Conservation (phyloP, 2,113 vertebrate genomes). For the Castor canadensis region DNA sequence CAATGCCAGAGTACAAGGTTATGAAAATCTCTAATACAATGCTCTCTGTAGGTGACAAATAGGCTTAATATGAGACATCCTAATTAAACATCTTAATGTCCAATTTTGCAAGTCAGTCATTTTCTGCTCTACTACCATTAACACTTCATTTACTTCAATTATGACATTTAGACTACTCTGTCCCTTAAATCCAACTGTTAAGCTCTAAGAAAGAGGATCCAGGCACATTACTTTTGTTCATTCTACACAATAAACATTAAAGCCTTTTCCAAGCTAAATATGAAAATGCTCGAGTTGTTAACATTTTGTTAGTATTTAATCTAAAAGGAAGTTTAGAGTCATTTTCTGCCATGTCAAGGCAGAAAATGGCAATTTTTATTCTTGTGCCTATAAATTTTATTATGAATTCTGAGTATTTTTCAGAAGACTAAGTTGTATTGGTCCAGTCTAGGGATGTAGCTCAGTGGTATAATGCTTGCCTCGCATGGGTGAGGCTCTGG, state of each 20-base stretch:
- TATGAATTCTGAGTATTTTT: conserved; percentile 1
- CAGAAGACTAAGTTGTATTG: neutral
- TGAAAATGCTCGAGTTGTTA: neutral
- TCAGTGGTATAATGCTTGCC: neutral
- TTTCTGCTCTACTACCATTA: neutral
- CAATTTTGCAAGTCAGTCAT: neutral
- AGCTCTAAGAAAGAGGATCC: neutral
- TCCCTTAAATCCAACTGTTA: neutral
- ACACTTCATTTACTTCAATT: neutral
- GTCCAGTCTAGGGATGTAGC: neutral
- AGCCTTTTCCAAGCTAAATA: neutral
- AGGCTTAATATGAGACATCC: neutral
- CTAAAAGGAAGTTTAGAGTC: neutral
- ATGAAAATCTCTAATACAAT: neutral
- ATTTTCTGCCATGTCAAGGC: neutral
- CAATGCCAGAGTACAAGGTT: neutral
- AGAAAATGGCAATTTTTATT: neutral
- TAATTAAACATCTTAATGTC: neutral
- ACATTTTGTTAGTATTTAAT: neutral
- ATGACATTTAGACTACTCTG: neutral
- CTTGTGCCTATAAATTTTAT: neutral
- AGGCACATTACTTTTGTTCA: neutral
- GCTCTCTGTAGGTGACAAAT: neutral
- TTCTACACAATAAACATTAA: neutral
- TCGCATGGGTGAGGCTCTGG: neutral